These are phyloP conservation scores for Formica exsecta DNA, from an alignment of 1,140 invertebrate genomes.

Conservation along the genomic window DNA sequence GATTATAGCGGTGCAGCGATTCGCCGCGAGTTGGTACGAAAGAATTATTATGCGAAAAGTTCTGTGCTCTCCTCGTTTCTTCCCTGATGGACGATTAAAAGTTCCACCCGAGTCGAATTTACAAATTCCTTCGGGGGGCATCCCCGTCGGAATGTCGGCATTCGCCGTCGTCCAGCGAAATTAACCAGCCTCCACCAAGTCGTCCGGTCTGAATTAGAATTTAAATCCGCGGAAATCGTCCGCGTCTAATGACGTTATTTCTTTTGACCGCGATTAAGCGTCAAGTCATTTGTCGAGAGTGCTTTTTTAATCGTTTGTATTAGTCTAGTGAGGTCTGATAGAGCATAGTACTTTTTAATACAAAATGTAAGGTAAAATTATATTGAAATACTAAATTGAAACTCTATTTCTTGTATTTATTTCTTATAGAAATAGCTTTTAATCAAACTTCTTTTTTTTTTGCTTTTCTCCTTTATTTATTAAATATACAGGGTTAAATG, in stretches of 20 bases:
- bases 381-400: too few relatives aligned
- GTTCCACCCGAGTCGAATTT: constrained; percentile 81
- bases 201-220: constrained; percentile 74
- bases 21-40: constrained; percentile 56
- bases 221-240: constrained; percentile 74
- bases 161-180: constrained; percentile 66
- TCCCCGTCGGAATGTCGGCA: constrained; percentile 43
- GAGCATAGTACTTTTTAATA: neutral
- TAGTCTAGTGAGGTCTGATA: neutral
- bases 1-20: constrained; percentile 29
- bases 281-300: constrained; percentile 24
- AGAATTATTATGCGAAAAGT: constrained; percentile 84
- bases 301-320: neutral
- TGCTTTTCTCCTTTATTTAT: too few relatives aligned
- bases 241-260: constrained; percentile 71
- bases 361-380: neutral
- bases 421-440: too few relatives aligned
- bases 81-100: constrained; percentile 84
- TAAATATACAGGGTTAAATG: too few relatives aligned
- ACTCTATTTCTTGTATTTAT: too few relatives aligned
- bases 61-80: constrained; percentile 76
- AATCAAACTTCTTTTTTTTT: too few relatives aligned
- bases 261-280: constrained; percentile 66
- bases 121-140: constrained; percentile 80
- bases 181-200: constrained; percentile 69